A percentile compares a stretch with the other conserved stretches of the same genome.
These are phyloP conservation scores for Megaustenia siamemsis DNA, from an alignment of 2,888 invertebrate genomes.

Conservation along the genomic window DNA sequence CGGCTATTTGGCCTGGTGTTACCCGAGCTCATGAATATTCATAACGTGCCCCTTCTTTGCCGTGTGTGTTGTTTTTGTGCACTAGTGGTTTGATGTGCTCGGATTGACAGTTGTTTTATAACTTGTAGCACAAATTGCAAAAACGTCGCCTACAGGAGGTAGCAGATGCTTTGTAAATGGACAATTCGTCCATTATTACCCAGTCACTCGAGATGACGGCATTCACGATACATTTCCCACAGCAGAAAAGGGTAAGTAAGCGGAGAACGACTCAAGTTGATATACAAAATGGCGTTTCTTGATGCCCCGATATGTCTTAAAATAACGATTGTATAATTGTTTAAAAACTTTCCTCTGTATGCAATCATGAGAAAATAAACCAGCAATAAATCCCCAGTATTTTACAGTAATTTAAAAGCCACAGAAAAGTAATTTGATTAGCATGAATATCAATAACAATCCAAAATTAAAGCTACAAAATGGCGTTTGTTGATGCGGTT, in stretches of 20 bases:
- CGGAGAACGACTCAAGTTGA: constrained; percentile 60
- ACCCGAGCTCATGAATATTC: constrained; percentile 69
- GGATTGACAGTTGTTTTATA: constrained; percentile 54
- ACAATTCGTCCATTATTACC: constrained; percentile 99
- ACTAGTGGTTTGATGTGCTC: constrained; percentile 59
- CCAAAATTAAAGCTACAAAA: too few relatives aligned
- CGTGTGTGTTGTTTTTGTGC: constrained; percentile 64
- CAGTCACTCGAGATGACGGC: constrained; percentile 98
- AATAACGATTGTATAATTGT: too few relatives aligned
- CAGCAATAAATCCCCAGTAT: too few relatives aligned
- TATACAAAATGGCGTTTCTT: constrained; percentile 69
- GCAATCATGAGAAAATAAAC: too few relatives aligned
- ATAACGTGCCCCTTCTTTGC: constrained; percentile 62
- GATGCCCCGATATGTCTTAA: too few relatives aligned
- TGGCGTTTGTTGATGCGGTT: too few relatives aligned
- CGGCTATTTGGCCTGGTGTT: constrained; percentile 51
- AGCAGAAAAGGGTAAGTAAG: constrained; percentile 90
- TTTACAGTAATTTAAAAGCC: too few relatives aligned
- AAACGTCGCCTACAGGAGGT: constrained; percentile 62
- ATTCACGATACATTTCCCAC: constrained; percentile 93
- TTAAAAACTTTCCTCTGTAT: too few relatives aligned
- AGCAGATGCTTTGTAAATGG: constrained; percentile 82
- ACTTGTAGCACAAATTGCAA: constrained; percentile 55
- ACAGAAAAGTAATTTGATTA: too few relatives aligned
- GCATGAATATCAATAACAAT: too few relatives aligned